Evolutionary conservation across 2,888 invertebrate species (phyloP).

Genomic region (Isoperla grammatica): DNA sequence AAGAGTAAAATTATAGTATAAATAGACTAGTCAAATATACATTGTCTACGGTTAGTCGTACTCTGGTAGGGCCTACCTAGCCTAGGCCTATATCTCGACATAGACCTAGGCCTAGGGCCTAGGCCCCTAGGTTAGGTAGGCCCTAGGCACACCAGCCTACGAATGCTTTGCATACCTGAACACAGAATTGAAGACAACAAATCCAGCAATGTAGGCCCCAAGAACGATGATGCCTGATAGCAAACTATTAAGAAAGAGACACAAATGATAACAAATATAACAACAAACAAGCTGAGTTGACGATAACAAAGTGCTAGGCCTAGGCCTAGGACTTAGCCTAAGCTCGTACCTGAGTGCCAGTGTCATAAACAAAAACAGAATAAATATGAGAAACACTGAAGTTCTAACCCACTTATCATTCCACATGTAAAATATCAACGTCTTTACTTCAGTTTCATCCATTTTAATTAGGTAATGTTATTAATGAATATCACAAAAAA

Average conservation of each 20-base stretch:
- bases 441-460: constrained; percentile 29
- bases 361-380: constrained; percentile 22
- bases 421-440: constrained; percentile 27
- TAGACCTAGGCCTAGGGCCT: too few relatives aligned
- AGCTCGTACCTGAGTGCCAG: constrained; percentile 21
- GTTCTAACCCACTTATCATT: constrained; percentile 26
- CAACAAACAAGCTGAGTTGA: too few relatives aligned
- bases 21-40: too few relatives aligned
- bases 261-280: neutral
- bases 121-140: neutral
- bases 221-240: constrained; percentile 41
- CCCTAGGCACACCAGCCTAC: too few relatives aligned
- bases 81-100: too few relatives aligned
- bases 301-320: neutral
- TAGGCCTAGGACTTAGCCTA: neutral
- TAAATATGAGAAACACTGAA: constrained; percentile 20
- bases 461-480: constrained; percentile 6
- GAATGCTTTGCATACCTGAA: constrained; percentile 42
- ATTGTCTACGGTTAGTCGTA: too few relatives aligned
- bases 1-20: too few relatives aligned
- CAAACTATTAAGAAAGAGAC: constrained; percentile 36
- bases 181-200: constrained; percentile 42
- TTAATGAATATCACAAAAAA: too few relatives aligned
- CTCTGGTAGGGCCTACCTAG: too few relatives aligned
- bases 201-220: constrained; percentile 42